Evolutionary conservation across 2,888 invertebrate species (phyloP).

Genomic region (Cactoblastis cactorum): DNA sequence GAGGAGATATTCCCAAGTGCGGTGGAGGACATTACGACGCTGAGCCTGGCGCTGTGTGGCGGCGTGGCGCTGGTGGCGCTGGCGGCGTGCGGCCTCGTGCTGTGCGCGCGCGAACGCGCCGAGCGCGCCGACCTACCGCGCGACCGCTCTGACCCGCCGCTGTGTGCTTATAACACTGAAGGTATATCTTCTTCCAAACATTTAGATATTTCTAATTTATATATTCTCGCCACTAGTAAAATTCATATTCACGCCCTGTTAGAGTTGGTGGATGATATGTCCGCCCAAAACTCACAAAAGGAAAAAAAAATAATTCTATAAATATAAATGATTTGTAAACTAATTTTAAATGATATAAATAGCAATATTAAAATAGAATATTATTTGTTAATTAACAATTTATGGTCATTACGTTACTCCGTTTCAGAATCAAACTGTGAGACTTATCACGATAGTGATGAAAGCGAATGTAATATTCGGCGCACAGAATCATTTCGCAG

Average conservation of each 20-base stretch:
- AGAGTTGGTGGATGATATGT: too few species aligned
- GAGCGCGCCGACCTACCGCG: constrained; percentile 41
- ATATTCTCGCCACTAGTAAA: too few species aligned
- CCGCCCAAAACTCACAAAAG: too few species aligned
- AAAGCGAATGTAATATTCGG: constrained; percentile 65
- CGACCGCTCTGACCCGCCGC: constrained; percentile 47
- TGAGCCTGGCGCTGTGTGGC: constrained; percentile 62
- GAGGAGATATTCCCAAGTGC: constrained; percentile 32
- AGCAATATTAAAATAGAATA: too few species aligned
- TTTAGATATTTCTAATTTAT: too few species aligned
- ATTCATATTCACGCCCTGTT: too few species aligned
- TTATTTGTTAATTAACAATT: too few species aligned
- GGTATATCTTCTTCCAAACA: too few species aligned
- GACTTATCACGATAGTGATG: constrained; percentile 67
- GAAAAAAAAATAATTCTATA: too few species aligned
- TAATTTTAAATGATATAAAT: too few species aligned
- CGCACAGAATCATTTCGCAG: constrained; percentile 64
- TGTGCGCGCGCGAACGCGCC: constrained; percentile 61
- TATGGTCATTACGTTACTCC: neutral
- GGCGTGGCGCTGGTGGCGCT: constrained; percentile 67
- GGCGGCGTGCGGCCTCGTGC: constrained; percentile 68
- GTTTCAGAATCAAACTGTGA: constrained; percentile 68
- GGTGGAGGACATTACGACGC: constrained; percentile 59
- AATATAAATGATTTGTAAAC: too few species aligned
- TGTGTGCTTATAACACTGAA: constrained; percentile 66